Base-by-base conservation (phyloP, 2,797 vertebrate genomes). In the Rallus crepitans region DNA sequence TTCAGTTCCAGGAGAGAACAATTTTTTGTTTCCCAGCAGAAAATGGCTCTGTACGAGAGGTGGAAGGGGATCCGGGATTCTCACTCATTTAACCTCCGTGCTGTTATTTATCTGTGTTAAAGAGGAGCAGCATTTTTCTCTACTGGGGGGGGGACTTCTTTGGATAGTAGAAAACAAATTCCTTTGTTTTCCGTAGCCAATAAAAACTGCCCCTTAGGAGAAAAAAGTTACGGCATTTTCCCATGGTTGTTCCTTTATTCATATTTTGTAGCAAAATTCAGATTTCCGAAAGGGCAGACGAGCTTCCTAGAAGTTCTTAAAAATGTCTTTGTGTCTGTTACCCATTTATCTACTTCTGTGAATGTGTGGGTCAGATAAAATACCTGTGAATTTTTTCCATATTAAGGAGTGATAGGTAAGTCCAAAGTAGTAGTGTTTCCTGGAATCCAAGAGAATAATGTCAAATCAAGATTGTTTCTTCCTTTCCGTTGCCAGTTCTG, bases 21-120 rank as follows among this genome's bases (percentile, higher is more conserved):
- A 92, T 95, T 97, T 98, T 98, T 97, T 97, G 97, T 98, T 98
- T 97, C 90, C 95, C 79, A 97, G 95, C 64, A 94, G 93, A 96
- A 95, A 93, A 94, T 88, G 16, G 77, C 93, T 96, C 95, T 95
- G n/a, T 95, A 76, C 91, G 94, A 97, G 95, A 97, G 24, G 40
- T 96, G 96, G 96, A 97, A 97, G 91, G 94, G 95, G 92, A 80
- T 0, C 96, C 84, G 60, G 70, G 86, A 94, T 94, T 97, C 92
- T 97, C 83, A 90, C 68, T 97, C 71, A 5, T 97, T 97, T 95
- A 97, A 96, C 88, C 84, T 87, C 18, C 1, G 1, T 55, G 6
- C 85, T 92, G 75, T 92, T 92, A 76, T 89, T 94, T 95, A 75
- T 97, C 95, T 95, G 28, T 89, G 48, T 90, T 96, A 87, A 96